phyloP scores from a whole-genome alignment of 2,797 vertebrate species.

The Labeo calbasu region DNA sequence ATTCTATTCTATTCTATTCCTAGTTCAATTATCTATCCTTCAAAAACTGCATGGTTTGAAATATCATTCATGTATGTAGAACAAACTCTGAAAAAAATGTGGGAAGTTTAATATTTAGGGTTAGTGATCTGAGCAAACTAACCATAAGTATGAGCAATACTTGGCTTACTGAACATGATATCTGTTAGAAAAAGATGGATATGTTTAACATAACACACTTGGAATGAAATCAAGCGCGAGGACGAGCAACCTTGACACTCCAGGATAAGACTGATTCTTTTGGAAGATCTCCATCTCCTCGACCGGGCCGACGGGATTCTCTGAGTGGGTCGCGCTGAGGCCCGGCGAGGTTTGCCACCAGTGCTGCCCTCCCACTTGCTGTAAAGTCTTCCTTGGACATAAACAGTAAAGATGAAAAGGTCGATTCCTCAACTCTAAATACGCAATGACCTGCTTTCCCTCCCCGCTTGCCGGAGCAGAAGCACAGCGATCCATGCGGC shows the following conservation, averaged over 20 bases:
- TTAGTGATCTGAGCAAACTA: not conserved
- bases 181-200: not conserved
- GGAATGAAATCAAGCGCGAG: not conserved
- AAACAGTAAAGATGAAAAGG: conserved; percentile 62
- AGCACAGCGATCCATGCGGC: conserved; percentile 63
- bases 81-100: too few species aligned
- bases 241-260: not conserved
- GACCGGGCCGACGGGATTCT: not conserved
- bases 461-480: conserved; percentile 60
- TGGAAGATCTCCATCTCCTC: conserved; percentile 21
- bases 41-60: not conserved
- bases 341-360: conserved; percentile 10
- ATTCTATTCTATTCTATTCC: too few species aligned
- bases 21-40: not conserved
- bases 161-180: not conserved
- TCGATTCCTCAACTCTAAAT: conserved; percentile 65
- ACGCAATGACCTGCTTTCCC: conserved; percentile 68
- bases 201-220: conserved; percentile 1
- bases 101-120: not conserved
- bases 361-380: conserved; percentile 52
- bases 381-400: conserved; percentile 47
- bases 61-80: not conserved
- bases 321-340: conserved; percentile 20
- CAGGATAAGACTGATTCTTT: not conserved
- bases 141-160: not conserved